Evolutionary conservation across 1,140 invertebrate species (phyloP).

Genomic region (Thrips palmi): DNA sequence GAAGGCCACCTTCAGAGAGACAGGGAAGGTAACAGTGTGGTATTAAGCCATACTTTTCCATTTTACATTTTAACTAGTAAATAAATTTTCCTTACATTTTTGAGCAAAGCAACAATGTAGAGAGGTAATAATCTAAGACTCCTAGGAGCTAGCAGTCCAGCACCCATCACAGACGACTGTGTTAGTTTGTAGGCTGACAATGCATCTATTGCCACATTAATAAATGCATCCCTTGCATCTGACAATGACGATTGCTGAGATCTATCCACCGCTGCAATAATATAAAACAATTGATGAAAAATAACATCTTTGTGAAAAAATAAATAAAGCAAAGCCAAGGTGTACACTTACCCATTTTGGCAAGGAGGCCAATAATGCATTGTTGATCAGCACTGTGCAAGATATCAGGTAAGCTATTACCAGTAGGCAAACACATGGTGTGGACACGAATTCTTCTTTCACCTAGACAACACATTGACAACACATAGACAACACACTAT

Average conservation of each 20-base stretch:
- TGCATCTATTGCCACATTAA: constrained; percentile 86
- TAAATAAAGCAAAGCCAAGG: constrained; percentile 5
- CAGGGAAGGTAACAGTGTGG: constrained; percentile 10
- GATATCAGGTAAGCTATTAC: constrained; percentile 64
- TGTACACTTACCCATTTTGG: constrained; percentile 72
- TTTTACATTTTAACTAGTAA: constrained; percentile 7
- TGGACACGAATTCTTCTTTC: constrained; percentile 95
- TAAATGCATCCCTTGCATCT: constrained; percentile 89
- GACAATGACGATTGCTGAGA: constrained; percentile 65
- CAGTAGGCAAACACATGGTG: constrained; percentile 85
- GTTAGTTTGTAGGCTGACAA: constrained; percentile 61
- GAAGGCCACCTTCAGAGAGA: constrained; percentile 52
- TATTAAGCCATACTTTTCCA: constrained; percentile 8
- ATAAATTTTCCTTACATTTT: constrained; percentile 46
- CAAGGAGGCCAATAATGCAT: constrained; percentile 76
- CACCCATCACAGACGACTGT: constrained; percentile 33
- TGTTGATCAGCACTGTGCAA: constrained; percentile 88
- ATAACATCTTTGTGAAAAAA: constrained; percentile 7
- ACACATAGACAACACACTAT: background rate
- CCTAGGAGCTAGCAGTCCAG: constrained; percentile 51
- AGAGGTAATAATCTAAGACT: constrained; percentile 68
- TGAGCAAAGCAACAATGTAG: constrained; percentile 78
- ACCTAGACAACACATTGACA: constrained; percentile 31
- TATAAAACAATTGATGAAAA: constrained; percentile 6
- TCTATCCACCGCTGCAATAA: constrained; percentile 70